Conservation (phyloP, 2,797 vertebrate species). For the Distichodus sexfasciatus region DNA sequence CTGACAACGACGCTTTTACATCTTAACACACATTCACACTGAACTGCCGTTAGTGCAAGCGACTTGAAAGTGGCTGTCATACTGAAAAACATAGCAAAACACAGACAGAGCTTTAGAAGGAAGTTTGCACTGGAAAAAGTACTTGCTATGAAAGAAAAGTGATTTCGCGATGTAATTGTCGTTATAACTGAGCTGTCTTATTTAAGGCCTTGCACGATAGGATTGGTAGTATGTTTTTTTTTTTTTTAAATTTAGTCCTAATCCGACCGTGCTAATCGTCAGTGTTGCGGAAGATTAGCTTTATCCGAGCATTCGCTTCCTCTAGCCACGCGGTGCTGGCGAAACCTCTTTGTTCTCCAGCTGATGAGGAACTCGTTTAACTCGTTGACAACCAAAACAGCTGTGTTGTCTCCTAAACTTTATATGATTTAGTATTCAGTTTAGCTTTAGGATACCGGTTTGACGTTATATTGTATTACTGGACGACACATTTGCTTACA, state of each 20-base stretch:
- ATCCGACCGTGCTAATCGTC: background rate
- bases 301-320: too few species aligned
- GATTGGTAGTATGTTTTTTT: background rate
- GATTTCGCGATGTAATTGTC: background rate
- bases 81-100: background rate
- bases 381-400: too few species aligned
- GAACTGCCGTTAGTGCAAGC: background rate
- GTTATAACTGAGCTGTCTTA: background rate
- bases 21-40: background rate
- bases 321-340: too few species aligned
- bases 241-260: conserved; percentile 10
- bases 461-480: too few species aligned
- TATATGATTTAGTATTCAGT: too few species aligned
- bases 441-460: too few species aligned
- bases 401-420: too few species aligned
- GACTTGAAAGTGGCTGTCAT: background rate
- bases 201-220: background rate
- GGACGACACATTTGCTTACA: too few species aligned
- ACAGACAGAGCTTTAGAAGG: conserved; percentile 5
- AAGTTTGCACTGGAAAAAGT: conserved; percentile 13
- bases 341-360: too few species aligned
- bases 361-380: too few species aligned
- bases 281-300: conserved; percentile 26
- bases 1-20: conserved; percentile 25
- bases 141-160: background rate